Evolutionary conservation across 2,888 invertebrate species (phyloP).

Genomic region (Chironomus riparius): DNA sequence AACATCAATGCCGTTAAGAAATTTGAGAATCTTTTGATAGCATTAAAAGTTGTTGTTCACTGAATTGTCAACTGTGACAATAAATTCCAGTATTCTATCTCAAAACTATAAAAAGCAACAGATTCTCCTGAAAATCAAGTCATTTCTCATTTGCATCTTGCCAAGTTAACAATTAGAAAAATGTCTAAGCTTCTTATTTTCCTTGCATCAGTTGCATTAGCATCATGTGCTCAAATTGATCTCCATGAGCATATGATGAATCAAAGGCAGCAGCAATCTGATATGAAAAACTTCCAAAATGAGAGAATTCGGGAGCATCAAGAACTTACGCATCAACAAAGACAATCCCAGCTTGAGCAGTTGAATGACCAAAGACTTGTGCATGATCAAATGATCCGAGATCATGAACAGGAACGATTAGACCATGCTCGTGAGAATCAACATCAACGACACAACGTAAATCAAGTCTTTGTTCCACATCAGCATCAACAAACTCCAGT

Average conservation of each 20-base stretch:
- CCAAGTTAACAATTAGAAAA: neutral
- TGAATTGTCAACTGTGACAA: no score
- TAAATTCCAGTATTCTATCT: no score
- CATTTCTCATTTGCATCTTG: neutral
- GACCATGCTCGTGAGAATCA: neutral
- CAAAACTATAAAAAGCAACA: neutral
- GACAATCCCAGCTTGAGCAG: neutral
- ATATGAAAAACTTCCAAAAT: neutral
- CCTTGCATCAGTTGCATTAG: neutral
- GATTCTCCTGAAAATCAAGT: neutral
- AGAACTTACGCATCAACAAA: constrained; percentile 5
- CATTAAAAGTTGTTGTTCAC: no score
- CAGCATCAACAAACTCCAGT: neutral
- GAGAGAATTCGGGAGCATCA: constrained; percentile 2
- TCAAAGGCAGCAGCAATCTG: neutral
- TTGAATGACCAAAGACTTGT: constrained; percentile 8
- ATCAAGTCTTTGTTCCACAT: neutral
- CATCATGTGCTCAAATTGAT: constrained; percentile 32
- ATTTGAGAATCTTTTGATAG: no score
- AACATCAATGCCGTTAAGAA: no score
- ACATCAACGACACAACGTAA: constrained; percentile 7
- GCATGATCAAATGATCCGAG: neutral
- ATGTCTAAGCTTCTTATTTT: neutral
- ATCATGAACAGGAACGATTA: neutral
- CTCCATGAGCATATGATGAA: constrained; percentile 33